Percentiles rank a stretch among this genome's conserved stretches.
phyloP scores from a whole-genome alignment of 1,140 invertebrate species.

The Lamellibrachia luymesi region DNA sequence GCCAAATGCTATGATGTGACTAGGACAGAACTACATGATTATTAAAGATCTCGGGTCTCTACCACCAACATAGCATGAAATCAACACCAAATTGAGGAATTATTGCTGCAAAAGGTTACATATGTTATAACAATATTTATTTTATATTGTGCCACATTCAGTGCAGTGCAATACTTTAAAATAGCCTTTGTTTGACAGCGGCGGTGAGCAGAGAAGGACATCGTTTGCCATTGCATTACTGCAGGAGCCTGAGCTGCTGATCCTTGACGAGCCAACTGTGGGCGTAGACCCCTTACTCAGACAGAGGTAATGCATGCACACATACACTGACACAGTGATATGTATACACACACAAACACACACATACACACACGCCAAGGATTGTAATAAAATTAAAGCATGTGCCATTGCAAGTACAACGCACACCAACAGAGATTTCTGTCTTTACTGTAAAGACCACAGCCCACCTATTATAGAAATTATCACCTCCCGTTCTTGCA shows the following conservation, averaged over 20 bases:
- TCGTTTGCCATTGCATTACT: constrained; percentile 89
- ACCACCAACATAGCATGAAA: too few species aligned
- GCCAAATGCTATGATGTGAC: too few species aligned
- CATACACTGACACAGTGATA: background rate
- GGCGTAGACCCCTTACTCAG: constrained; percentile 87
- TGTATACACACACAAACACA: constrained; percentile 17
- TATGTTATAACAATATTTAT: background rate
- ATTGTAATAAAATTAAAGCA: too few species aligned
- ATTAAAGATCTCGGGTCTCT: too few species aligned
- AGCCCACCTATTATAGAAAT: too few species aligned
- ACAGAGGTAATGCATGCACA: constrained; percentile 67
- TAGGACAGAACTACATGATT: too few species aligned
- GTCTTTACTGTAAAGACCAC: too few species aligned
- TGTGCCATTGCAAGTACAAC: too few species aligned
- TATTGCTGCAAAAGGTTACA: too few species aligned
- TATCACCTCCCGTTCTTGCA: too few species aligned
- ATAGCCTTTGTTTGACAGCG: constrained; percentile 62
- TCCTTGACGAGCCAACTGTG: constrained; percentile 92
- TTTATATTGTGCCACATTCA: background rate
- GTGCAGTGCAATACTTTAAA: background rate
- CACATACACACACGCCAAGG: background rate
- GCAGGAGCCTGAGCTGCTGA: constrained; percentile 88
- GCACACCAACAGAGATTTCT: too few species aligned
- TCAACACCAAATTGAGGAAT: too few species aligned
- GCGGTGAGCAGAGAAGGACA: constrained; percentile 87